phyloP scores from a whole-genome alignment of 2,113 vertebrate species.

The Todiramphus chloris region DNA sequence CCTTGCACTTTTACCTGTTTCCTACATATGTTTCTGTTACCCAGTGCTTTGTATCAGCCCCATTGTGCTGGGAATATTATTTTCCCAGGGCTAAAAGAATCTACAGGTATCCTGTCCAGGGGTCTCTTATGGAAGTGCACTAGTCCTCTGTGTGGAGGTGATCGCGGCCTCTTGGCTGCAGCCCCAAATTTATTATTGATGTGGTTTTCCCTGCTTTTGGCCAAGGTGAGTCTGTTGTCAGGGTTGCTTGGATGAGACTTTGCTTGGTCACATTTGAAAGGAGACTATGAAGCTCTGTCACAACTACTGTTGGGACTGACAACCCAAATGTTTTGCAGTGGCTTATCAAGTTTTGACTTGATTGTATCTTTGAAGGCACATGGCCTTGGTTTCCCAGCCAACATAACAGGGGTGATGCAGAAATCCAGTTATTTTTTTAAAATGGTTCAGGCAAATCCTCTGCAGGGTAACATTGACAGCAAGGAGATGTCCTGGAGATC shows the following conservation, averaged over 20 bases:
- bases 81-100: neutral
- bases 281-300: neutral
- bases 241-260: neutral
- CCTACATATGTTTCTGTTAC: neutral
- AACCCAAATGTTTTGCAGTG: neutral
- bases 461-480: neutral
- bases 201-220: neutral
- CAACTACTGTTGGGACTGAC: neutral
- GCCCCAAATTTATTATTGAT: neutral
- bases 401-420: fast-evolving
- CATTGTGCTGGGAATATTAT: neutral
- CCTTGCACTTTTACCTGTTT: neutral
- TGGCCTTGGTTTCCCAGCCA: neutral
- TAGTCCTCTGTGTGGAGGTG: neutral
- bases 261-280: neutral
- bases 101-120: neutral
- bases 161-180: neutral
- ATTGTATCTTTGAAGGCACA: neutral
- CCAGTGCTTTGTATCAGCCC: neutral
- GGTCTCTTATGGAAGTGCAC: neutral
- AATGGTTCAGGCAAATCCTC: neutral
- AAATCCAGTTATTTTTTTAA: neutral
- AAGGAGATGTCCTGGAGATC: neutral
- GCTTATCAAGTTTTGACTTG: neutral
- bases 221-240: neutral